phyloP scores from a whole-genome alignment of 2,888 invertebrate genomes.

The Agrochola lota region DNA sequence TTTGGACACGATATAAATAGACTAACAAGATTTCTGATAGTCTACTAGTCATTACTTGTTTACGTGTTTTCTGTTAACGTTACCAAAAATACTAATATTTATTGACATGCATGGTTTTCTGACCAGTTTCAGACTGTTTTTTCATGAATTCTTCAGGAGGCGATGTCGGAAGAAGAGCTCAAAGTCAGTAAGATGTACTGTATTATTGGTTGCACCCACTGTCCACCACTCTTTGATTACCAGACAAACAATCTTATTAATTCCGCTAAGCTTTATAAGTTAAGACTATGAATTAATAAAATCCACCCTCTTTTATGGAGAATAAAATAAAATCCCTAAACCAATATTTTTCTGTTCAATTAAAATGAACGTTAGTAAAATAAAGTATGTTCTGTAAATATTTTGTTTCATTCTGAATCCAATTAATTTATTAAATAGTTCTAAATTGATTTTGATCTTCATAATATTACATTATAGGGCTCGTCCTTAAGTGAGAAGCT shows the following conservation, averaged over 20 bases:
- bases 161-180: not conserved
- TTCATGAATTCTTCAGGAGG: not conserved
- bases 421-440: constrained; percentile 29
- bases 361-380: constrained; percentile 8
- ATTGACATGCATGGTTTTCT: not conserved
- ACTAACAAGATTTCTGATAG: not conserved
- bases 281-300: not conserved
- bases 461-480: constrained; percentile 20
- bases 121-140: not conserved
- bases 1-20: constrained; percentile 26
- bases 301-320: not conserved
- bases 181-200: not conserved
- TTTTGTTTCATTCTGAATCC: constrained; percentile 22
- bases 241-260: not conserved
- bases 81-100: too few species aligned
- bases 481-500: not conserved
- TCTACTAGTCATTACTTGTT: constrained; percentile 36
- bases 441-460: constrained; percentile 38
- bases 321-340: not conserved
- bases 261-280: not conserved
- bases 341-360: not conserved
- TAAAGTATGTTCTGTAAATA: constrained; percentile 20
- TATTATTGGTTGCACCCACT: not conserved
- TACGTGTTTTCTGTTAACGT: not conserved
- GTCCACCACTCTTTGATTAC: not conserved